Conservation (phyloP, 1,140 invertebrate species). For the Drosophila tropicalis region DNA sequence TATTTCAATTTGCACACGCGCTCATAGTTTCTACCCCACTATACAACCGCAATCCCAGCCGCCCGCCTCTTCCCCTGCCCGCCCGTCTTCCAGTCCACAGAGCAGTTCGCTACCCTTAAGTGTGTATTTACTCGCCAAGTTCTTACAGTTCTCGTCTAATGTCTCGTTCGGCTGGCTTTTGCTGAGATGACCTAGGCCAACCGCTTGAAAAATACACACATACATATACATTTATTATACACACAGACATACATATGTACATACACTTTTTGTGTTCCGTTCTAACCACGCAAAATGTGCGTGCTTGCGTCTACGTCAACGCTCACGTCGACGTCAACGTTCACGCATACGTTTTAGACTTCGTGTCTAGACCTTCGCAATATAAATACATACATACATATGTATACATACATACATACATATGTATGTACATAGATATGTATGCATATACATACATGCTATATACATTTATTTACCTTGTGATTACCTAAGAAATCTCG, state of each 20-base stretch:
- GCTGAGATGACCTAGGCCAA: constrained; percentile 69
- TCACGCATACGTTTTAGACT: constrained; percentile 41
- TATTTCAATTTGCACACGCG: constrained; percentile 57
- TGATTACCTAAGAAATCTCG: constrained; percentile 5
- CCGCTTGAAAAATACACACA: constrained; percentile 30
- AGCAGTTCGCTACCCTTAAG: constrained; percentile 13
- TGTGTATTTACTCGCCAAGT: constrained; percentile 28
- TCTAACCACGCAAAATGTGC: constrained; percentile 41
- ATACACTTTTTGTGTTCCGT: background rate
- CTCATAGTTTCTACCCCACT: background rate
- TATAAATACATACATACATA: constrained; percentile 16
- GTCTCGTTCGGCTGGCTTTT: constrained; percentile 44
- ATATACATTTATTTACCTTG: background rate
- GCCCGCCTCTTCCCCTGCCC: background rate
- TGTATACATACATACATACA: background rate
- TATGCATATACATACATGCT: background rate
- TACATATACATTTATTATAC: background rate
- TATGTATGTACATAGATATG: no score
- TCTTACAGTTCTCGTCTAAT: constrained; percentile 24
- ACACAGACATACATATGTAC: background rate
- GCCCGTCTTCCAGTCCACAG: constrained; percentile 26
- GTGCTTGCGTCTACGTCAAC: constrained; percentile 31
- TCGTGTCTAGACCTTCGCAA: constrained; percentile 70
- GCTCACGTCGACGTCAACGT: constrained; percentile 32
- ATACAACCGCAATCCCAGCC: no score